Evolutionary conservation across 2,888 invertebrate species (phyloP).

Genomic region (Yponomeuta malinellus): DNA sequence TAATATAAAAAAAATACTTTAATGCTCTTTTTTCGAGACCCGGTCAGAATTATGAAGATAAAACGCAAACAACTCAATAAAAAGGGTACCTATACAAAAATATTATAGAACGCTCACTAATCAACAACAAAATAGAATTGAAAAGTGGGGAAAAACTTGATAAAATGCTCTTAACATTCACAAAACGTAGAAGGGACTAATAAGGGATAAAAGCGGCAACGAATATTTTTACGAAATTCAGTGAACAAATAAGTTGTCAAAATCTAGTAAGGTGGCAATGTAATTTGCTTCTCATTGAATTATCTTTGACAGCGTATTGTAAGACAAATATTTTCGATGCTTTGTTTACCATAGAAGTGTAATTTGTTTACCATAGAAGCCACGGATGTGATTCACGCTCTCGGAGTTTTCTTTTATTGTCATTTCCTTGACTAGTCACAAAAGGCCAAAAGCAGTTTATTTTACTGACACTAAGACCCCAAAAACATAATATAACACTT

Average conservation of each 20-base stretch:
- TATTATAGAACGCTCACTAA: not conserved
- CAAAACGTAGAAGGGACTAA: conserved; percentile 7
- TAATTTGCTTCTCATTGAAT: conserved; percentile 8
- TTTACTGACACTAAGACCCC: no score
- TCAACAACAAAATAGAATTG: not conserved
- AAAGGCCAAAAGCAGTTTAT: no score
- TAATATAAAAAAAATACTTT: no score
- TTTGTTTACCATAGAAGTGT: no score
- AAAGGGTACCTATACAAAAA: not conserved
- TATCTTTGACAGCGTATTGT: not conserved
- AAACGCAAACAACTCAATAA: not conserved
- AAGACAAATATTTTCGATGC: not conserved
- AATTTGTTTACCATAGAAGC: no score
- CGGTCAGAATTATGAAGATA: not conserved
- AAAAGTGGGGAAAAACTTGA: not conserved
- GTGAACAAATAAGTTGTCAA: not conserved
- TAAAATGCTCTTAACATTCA: conserved; percentile 5
- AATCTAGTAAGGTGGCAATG: not conserved
- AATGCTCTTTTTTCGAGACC: no score
- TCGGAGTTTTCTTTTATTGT: no score
- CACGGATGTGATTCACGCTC: no score
- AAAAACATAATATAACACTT: no score
- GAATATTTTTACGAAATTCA: not conserved
- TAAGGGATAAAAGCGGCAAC: conserved; percentile 1
- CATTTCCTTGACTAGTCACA: no score